Conservation (phyloP, 2,888 invertebrate genomes). For the Ophioninae sp. region DNA sequence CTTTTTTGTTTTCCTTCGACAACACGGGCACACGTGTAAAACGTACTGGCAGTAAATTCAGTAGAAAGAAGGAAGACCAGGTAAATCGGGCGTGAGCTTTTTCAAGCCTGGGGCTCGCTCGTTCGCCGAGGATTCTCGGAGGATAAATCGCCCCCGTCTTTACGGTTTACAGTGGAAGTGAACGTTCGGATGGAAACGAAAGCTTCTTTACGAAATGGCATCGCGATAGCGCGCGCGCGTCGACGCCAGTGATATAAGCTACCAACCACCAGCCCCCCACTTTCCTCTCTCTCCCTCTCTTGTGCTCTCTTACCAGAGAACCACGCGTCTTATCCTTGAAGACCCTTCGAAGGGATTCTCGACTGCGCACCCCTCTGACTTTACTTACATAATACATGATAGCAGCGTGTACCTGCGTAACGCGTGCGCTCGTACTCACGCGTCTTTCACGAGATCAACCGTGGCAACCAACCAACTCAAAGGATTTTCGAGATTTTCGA, state of each 20-base stretch:
- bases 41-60: conserved; percentile 61
- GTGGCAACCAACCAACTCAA: background rate
- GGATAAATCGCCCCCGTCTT: conserved; percentile 56
- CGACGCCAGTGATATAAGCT: conserved; percentile 43
- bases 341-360: conserved; percentile 15
- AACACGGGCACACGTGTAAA: conserved; percentile 4
- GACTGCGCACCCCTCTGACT: conserved; percentile 6
- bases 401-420: background rate
- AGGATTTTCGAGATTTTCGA: background rate
- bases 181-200: conserved; percentile 59
- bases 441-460: background rate
- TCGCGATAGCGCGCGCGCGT: conserved; percentile 48
- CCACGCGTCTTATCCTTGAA: conserved; percentile 14
- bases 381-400: conserved; percentile 5
- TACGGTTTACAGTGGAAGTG: conserved; percentile 34
- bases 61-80: conserved; percentile 37
- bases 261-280: background rate
- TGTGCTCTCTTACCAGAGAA: background rate
- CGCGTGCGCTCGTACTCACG: background rate
- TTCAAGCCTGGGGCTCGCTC: conserved; percentile 30
- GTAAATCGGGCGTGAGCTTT: conserved; percentile 23
- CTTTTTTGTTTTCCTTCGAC: background rate
- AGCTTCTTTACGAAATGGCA: conserved; percentile 57
- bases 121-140: conserved; percentile 41
- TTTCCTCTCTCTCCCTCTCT: background rate